Evolutionary conservation across 2,888 invertebrate genomes (phyloP).

Genomic region (Noctua janthina): DNA sequence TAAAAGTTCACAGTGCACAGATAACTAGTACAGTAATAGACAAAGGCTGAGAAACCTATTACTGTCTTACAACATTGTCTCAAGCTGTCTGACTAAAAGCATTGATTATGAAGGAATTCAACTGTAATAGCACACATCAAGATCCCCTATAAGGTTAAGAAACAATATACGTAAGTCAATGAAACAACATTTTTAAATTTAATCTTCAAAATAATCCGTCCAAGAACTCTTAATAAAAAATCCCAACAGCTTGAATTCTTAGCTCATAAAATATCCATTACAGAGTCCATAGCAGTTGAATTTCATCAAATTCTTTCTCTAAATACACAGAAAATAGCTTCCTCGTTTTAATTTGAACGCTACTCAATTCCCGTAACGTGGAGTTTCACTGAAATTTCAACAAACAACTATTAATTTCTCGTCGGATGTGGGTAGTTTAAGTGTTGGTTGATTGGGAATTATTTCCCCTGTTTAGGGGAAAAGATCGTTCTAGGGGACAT

Average conservation of each 20-base stretch:
- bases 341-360: constrained; percentile 41
- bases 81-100: not conserved
- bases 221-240: not conserved
- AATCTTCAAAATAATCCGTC: not conserved
- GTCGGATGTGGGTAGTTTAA: constrained; percentile 57
- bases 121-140: not conserved
- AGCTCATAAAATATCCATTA: constrained; percentile 23
- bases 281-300: not conserved
- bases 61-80: not conserved
- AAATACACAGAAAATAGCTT: constrained; percentile 29
- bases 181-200: not conserved
- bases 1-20: no score
- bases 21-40: not conserved
- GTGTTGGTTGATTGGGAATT: not conserved
- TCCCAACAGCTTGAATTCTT: not conserved
- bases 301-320: constrained; percentile 34
- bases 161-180: not conserved
- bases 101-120: not conserved
- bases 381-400: constrained; percentile 55
- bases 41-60: not conserved
- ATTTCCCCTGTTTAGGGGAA: not conserved
- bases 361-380: constrained; percentile 21
- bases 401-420: constrained; percentile 76
- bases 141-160: no score
- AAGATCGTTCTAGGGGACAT: not conserved